These are phyloP conservation scores for Leptinotarsa defecta DNA, from an alignment of 1,140 invertebrate genomes.

Conservation along the genomic window DNA sequence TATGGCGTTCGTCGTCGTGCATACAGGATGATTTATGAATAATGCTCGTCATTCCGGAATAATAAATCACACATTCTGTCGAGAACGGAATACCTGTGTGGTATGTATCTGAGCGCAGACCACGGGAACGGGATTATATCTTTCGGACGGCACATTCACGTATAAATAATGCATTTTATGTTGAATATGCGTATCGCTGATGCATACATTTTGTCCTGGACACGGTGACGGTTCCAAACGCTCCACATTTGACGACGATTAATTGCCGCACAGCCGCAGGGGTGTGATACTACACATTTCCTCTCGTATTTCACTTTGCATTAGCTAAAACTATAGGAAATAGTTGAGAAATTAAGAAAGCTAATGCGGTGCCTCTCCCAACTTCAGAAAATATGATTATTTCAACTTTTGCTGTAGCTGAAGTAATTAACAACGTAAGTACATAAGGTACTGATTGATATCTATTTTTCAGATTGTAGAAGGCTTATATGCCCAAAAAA, in stretches of 20 bases:
- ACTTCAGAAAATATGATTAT: too few species aligned
- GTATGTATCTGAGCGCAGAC: background rate
- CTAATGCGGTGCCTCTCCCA: too few species aligned
- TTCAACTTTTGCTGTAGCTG: too few species aligned
- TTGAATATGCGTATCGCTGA: conserved; percentile 8
- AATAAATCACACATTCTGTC: conserved; percentile 1
- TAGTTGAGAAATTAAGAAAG: too few species aligned
- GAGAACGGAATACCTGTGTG: conserved; percentile 5
- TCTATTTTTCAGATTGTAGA: too few species aligned
- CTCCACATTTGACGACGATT: background rate
- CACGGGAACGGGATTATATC: background rate
- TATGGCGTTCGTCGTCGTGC: background rate
- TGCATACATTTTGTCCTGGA: background rate
- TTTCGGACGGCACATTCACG: background rate
- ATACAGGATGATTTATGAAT: conserved; percentile 3
- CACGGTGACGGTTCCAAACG: background rate
- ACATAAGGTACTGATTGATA: too few species aligned
- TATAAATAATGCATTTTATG: background rate
- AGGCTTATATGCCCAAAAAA: too few species aligned
- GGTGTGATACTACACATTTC: background rate
- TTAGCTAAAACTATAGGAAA: background rate
- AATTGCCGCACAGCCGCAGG: background rate
- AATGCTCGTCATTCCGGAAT: background rate
- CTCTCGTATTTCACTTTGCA: background rate
- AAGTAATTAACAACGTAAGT: too few species aligned